These are phyloP conservation scores for Piscicola geometra DNA, from an alignment of 2,888 invertebrate genomes.

Conservation along the genomic window DNA sequence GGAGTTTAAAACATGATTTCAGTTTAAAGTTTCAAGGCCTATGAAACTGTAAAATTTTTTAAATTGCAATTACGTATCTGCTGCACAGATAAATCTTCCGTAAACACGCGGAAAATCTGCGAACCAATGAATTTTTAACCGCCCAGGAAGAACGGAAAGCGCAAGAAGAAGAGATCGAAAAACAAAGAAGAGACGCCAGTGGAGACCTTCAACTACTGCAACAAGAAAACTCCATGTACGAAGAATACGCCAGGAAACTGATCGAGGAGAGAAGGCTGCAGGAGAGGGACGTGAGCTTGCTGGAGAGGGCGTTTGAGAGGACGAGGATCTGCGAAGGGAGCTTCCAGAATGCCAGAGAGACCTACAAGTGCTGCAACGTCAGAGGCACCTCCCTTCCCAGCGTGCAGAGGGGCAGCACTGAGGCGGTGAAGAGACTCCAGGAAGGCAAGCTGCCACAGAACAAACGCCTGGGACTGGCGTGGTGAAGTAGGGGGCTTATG, in stretches of 20 bases:
- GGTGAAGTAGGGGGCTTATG: too few relatives aligned
- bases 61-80: too few relatives aligned
- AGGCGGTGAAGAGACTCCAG: background rate
- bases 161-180: background rate
- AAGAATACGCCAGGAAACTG: background rate
- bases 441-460: background rate
- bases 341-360: background rate
- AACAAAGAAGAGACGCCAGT: background rate
- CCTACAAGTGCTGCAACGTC: constrained; percentile 1
- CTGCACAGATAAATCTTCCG: background rate
- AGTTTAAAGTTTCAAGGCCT: background rate
- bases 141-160: constrained; percentile 6
- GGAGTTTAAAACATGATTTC: constrained; percentile 37
- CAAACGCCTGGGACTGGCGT: background rate
- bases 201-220: background rate
- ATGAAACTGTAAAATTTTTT: background rate
- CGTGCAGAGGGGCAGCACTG: background rate
- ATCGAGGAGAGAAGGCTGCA: background rate
- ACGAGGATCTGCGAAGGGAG: background rate
- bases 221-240: background rate
- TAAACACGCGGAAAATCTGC: too few relatives aligned
- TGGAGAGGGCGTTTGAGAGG: background rate
- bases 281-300: background rate
- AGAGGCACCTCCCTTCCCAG: background rate
- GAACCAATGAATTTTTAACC: background rate